phyloP scores from a whole-genome alignment of 2,888 invertebrate genomes.

The Spilosoma lubricipeda region DNA sequence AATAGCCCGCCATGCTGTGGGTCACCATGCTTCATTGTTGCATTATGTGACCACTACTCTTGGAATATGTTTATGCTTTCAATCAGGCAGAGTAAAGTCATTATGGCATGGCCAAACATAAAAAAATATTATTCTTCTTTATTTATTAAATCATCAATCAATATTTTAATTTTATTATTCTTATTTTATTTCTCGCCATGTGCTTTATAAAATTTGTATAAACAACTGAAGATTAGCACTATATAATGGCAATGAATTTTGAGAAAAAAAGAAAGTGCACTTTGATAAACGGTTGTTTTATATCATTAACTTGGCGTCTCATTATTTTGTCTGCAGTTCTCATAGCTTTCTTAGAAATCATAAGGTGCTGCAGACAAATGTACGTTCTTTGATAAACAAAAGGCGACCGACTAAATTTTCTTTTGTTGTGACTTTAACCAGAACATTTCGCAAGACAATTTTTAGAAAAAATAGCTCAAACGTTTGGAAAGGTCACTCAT shows the following conservation, averaged over 20 bases:
- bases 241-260: not conserved
- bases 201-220: not conserved
- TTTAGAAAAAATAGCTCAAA: not conserved
- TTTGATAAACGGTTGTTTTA: slow-evolving; percentile 7
- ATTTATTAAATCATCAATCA: not conserved
- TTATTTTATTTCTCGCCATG: not conserved
- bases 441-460: not conserved
- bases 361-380: not conserved
- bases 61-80: too few species aligned
- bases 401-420: not conserved
- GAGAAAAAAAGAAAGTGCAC: slow-evolving; percentile 20
- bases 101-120: too few species aligned
- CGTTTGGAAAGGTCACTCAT: not conserved
- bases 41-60: too few species aligned
- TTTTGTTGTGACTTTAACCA: not conserved
- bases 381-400: not conserved
- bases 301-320: slow-evolving; percentile 10
- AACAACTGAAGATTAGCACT: slow-evolving; percentile 8
- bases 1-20: too few species aligned
- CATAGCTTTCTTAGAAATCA: slow-evolving; percentile 27
- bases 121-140: too few species aligned
- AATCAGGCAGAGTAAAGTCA: too few species aligned
- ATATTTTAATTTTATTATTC: not conserved
- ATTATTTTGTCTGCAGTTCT: slow-evolving; percentile 21
- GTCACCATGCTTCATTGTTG: too few species aligned